Base-by-base conservation (phyloP, 2,113 vertebrate genomes). In the Gavialis gangeticus region DNA sequence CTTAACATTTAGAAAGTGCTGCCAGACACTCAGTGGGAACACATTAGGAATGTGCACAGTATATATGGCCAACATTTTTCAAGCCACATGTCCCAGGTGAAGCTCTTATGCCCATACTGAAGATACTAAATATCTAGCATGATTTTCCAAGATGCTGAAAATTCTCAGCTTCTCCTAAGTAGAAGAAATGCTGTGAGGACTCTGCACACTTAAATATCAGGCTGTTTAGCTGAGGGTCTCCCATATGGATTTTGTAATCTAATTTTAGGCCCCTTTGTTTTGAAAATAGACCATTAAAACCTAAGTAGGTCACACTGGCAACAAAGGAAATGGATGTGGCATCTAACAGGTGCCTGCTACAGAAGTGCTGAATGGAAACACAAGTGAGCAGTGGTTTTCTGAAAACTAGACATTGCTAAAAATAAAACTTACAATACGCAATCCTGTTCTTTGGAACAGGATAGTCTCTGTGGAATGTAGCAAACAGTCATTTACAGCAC, bases 401-500 rank as follows among this genome's bases (percentile, higher is more conserved):
- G 85, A 63, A 75, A 93, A 17, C 34, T 55, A 82, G 12, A 75
- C 71, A 56, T 54, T 80, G 92, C 94, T 96, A 95, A 96, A 97
- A 95, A 92, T 91, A 93, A 34, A 93, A 30, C 76, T 94, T 92
- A 87, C 94, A 22, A 82, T 85, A 90, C 75, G 79, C 27, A 87
- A 85, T 85, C 46, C 54, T 95, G 92, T 96, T 96, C 92, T 66
- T 66, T 73, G 90, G 75, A 81, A 79, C 66, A 94, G 93, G 75
- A 90, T 79, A 89, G 30, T 82, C 90, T 71, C 75, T 1, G 4
- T 75, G 73, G 75, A 90, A 93, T 94, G 46, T 84, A 92, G 78
- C 87, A 57, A 93, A 93, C 96, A 89, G 95, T 96, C 93, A 96
- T 96, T 96, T 84, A 92, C 22, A 71, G 55, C 6, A 22, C 9